Percentiles rank a stretch among this genome's conserved stretches.
These are phyloP conservation scores for Okapia johnstoni DNA, from an alignment of 2,113 vertebrate species.

Conservation along the genomic window DNA sequence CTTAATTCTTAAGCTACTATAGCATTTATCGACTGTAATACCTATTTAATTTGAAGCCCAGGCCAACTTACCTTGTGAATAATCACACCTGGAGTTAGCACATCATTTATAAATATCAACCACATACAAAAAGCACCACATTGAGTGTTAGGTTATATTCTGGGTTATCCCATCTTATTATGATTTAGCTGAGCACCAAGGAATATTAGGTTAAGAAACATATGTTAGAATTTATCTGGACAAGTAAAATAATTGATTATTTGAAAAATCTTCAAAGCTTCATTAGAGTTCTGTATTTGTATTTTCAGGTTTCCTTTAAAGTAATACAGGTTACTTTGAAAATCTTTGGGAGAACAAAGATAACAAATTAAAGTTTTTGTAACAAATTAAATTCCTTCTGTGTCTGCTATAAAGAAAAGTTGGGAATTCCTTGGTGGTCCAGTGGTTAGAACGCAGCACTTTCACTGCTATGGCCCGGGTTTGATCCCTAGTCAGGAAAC, in stretches of 20 bases:
- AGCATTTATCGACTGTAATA: background rate
- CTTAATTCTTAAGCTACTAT: background rate
- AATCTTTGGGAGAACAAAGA: background rate
- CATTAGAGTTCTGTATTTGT: background rate
- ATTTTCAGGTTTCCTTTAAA: background rate
- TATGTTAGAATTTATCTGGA: conserved; percentile 30
- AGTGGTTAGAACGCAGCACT: background rate
- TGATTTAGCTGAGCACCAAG: background rate
- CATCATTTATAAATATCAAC: background rate
- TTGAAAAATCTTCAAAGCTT: conserved; percentile 37
- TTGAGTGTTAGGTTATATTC: background rate
- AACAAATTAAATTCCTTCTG: background rate
- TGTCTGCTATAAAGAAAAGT: background rate
- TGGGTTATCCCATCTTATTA: background rate
- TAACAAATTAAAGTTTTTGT: background rate
- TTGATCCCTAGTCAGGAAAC: background rate
- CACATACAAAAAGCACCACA: background rate
- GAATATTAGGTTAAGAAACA: conserved; percentile 1
- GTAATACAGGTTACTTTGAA: background rate
- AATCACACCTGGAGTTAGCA: conserved; percentile 14
- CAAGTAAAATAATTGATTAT: background rate
- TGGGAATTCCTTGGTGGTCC: background rate
- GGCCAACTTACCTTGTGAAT: background rate
- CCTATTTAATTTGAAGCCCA: background rate
- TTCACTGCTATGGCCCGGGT: background rate